Evolutionary conservation across 2,113 vertebrate genomes (phyloP), one percentile per base, ranked within the genome.

Genomic region (Lasiurus cinereus): DNA sequence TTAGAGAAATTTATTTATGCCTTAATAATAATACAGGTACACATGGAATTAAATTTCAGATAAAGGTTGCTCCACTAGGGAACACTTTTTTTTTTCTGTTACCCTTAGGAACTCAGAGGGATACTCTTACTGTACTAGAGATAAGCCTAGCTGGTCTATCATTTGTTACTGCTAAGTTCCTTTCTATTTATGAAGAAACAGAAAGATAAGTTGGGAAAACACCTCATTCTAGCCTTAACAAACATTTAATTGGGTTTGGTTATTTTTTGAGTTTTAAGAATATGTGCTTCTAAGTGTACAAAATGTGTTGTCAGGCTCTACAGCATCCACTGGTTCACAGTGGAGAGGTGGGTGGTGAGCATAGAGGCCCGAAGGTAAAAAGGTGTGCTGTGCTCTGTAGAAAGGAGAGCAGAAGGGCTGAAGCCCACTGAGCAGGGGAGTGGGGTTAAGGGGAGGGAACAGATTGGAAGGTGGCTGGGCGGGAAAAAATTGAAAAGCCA

Each of bases 181-280:
- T 82, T 86, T 64, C 54, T 83, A 1, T 66, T 29, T 22, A 24
- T 82, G 36, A 84, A 88, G 72, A 80, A 90, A 48, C 31, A 91
- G 18, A 43, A 82, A 90, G 52, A 46, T 43, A 92, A 87, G 27
- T 50, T 74, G 14, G 56, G 36, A 82, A 82, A 91, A 73, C 39
- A 54, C 2, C 52, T 43, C n/a, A 77, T 82, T 82, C 29, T 82
- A 76, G n/a, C 66, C 46, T 74, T 88, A 83, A 18, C 8, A 43
- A 72, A 66, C 70, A 36, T 54, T 72, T 72, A 39, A 31, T 12
- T 64, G 27, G 80, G 22, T 18, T 67, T 70, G 50, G 43, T 74
- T 24, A 43, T 91, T 66, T 70, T 95, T 76, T 48, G 24, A 78
- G 43, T 79, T 85, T 93, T 62, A 84, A 85, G n/a, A 89, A 87